A percentile compares a stretch with the other conserved stretches of the same genome.
These are phyloP conservation scores for Trachops cirrhosus DNA, from an alignment of 2,797 vertebrate species.

Conservation along the genomic window DNA sequence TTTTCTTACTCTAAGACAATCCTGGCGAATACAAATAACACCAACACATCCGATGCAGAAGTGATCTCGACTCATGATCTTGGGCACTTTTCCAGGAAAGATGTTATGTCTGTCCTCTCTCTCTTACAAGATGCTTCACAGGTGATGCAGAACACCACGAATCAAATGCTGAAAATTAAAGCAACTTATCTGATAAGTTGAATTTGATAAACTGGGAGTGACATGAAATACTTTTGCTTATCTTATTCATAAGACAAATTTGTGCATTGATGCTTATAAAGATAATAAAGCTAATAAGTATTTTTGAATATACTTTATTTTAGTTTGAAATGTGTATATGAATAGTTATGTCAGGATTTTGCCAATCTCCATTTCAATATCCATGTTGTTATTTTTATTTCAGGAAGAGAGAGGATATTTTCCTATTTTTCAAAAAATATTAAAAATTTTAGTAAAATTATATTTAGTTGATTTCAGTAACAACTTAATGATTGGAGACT, in stretches of 20 bases:
- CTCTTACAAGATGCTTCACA: background rate
- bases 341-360: background rate
- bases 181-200: background rate
- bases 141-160: background rate
- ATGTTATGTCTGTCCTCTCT: background rate
- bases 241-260: background rate
- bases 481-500: background rate
- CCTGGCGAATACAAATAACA: background rate
- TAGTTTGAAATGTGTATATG: background rate
- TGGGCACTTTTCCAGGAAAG: background rate
- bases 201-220: background rate
- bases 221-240: background rate
- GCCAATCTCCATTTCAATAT: background rate
- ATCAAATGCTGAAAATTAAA: background rate
- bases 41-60: background rate
- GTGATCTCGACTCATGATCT: background rate
- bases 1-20: background rate
- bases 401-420: background rate
- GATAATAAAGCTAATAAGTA: background rate
- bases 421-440: background rate
- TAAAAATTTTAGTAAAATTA: background rate
- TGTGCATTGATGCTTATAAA: background rate
- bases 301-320: background rate
- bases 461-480: background rate
- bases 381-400: background rate